Base-by-base conservation (phyloP, 2,797 vertebrate species). In the Enteromius viviparus region DNA sequence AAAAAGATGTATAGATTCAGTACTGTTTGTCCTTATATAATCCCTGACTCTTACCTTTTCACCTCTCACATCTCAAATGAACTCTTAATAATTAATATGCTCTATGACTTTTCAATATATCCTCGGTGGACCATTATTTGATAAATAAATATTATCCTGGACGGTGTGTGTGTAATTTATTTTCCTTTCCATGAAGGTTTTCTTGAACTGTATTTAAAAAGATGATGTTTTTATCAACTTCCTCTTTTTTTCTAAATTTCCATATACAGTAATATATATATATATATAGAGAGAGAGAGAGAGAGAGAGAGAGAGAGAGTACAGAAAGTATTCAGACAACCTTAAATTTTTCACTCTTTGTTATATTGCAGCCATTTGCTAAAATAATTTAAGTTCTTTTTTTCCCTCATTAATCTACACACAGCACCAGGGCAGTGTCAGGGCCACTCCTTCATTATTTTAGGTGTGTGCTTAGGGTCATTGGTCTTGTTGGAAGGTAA, bases 21-120 rank as follows among this genome's bases (percentile, higher is more conserved):
- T 29, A 37, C 58, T 45, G 9, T 12, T 58, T 51, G 55, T 8
- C 14, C 55, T 74, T 1, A 26, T 72, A 51, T 81, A 72, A 81
- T 72, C 42, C 14, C 8, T 23, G 19, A 6, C 12, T 65, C 6
- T 62, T 74, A 8, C 12, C 40, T 10, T 55, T n/a, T 81, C 69
- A 34, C 49, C 65, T 42, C 34, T 32, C 34, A 55, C 6, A 15
- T 12, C 34, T 58, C 5, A 58, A 58, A 58, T 58, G 1, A 80
- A 32, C 23, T 45, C 42, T 49, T 74, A 74, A 37, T 64, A 64
- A 81, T 74, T 42, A 74, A 81, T 47, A 71, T 4, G 51, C 69
- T 74, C 32, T 2, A 74, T 64, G 29, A 74, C 69, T 29, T 51
- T 81, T 64, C 58, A 64, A 64, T 37, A 64, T 6, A 62, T n/a